Conservation (phyloP, 2,113 vertebrate genomes). For the Macrotis lagotis region DNA sequence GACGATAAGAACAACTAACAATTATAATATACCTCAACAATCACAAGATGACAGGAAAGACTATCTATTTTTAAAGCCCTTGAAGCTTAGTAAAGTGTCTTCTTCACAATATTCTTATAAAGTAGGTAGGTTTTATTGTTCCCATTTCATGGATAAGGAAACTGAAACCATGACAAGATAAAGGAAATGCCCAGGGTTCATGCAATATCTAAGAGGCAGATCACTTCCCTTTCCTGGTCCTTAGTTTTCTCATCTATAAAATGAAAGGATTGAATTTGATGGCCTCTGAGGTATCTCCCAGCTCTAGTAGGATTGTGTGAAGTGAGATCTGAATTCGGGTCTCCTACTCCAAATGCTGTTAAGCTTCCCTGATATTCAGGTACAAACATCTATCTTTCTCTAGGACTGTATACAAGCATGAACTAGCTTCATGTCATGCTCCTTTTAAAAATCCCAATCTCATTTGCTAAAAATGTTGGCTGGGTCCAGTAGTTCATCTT, state of each 20-base stretch:
- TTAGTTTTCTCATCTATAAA: not conserved
- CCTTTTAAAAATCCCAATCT: not conserved
- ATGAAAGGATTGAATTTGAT: not conserved
- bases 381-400: not conserved
- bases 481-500: not conserved
- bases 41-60: not conserved
- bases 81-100: not conserved
- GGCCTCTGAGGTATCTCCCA: not conserved
- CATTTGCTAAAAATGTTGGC: not conserved
- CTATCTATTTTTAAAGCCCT: not conserved
- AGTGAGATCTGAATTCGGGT: not conserved
- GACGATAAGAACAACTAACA: not conserved
- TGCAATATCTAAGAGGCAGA: not conserved
- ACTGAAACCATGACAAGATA: not conserved
- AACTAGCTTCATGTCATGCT: not conserved
- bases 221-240: no score
- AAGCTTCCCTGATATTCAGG: not conserved
- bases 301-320: not conserved
- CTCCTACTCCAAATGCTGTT: not conserved
- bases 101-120: not conserved
- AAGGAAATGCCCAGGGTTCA: not conserved
- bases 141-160: not conserved
- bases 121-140: not conserved
- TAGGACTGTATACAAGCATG: not conserved
- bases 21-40: not conserved